Percentiles rank a stretch among this genome's conserved stretches.
Conservation (phyloP, 2,797 vertebrate genomes). For the Coreius guichenoti region DNA sequence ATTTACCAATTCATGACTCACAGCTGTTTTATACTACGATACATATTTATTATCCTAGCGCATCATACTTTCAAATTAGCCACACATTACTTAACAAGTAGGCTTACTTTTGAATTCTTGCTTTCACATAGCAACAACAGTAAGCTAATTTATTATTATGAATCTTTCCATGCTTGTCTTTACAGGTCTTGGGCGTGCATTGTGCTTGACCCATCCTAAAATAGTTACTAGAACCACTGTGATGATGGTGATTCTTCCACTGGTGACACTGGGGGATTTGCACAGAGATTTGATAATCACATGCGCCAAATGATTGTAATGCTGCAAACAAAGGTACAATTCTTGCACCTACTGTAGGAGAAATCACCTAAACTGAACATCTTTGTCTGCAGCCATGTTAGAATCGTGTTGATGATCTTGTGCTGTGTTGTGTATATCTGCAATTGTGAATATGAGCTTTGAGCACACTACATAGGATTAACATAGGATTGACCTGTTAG, state of each 20-base stretch:
- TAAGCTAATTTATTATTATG: neutral
- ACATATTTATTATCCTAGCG: neutral
- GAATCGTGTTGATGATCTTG: neutral
- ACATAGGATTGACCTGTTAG: slow-evolving; percentile 1
- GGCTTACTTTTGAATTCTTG: neutral
- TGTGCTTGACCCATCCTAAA: slow-evolving; percentile 1
- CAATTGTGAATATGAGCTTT: slow-evolving; percentile 4
- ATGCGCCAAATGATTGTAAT: neutral
- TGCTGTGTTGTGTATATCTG: neutral
- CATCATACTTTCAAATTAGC: neutral
- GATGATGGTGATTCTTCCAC: neutral
- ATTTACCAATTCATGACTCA: neutral
- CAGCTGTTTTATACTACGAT: neutral
- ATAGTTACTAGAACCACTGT: neutral
- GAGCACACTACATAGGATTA: slow-evolving; percentile 15
- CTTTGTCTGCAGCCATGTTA: neutral
- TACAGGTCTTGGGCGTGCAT: neutral
- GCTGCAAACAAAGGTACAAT: neutral
- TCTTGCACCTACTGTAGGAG: no score
- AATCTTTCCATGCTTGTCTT: neutral
- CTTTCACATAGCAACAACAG: neutral
- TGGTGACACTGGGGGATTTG: neutral
- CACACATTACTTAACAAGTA: neutral
- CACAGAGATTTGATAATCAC: neutral
- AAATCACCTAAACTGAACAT: neutral